A percentile compares a stretch with the other conserved stretches of the same genome.
phyloP scores from a whole-genome alignment of 2,888 invertebrate genomes.

The Macrosoma leucophasiata region DNA sequence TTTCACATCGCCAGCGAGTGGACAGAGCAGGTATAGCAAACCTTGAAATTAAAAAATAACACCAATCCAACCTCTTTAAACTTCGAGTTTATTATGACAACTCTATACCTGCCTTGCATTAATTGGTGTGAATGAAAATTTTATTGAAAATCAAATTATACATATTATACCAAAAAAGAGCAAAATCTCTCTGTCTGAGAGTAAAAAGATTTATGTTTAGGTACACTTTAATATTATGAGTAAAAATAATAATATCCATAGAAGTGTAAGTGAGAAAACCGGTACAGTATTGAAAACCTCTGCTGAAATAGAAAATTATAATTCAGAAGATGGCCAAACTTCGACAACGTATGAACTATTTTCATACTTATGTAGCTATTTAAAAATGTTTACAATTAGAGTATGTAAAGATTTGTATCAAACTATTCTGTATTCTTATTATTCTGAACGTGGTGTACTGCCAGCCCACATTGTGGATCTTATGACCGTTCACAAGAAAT shows the following conservation, averaged over 20 bases:
- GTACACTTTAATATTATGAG: conserved; percentile 42
- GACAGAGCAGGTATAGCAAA: too few relatives aligned
- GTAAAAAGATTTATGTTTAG: too few relatives aligned
- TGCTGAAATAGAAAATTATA: conserved; percentile 26
- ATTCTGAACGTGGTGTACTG: conserved; percentile 37
- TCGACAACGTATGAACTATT: conserved; percentile 54
- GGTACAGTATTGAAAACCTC: conserved; percentile 16
- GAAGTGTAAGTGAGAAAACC: conserved; percentile 34
- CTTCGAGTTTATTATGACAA: too few relatives aligned
- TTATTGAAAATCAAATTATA: too few relatives aligned
- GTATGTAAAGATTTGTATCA: conserved; percentile 46
- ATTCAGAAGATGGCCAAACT: conserved; percentile 35
- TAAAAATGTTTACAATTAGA: conserved; percentile 46
- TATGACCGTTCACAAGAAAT: conserved; percentile 39
- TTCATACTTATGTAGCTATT: conserved; percentile 47
- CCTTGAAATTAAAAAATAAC: too few relatives aligned
- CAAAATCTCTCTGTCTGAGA: too few relatives aligned
- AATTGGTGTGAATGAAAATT: too few relatives aligned
- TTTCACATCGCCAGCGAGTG: too few relatives aligned
- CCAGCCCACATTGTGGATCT: conserved; percentile 50
- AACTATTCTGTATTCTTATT: conserved; percentile 38
- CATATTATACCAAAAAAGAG: too few relatives aligned
- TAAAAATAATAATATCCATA: conserved; percentile 36
- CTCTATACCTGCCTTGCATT: too few relatives aligned
- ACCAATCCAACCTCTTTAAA: too few relatives aligned